A percentile compares a stretch with the other conserved stretches of the same genome.
phyloP scores from a whole-genome alignment of 2,113 vertebrate species.

The Laticauda laticaudata region DNA sequence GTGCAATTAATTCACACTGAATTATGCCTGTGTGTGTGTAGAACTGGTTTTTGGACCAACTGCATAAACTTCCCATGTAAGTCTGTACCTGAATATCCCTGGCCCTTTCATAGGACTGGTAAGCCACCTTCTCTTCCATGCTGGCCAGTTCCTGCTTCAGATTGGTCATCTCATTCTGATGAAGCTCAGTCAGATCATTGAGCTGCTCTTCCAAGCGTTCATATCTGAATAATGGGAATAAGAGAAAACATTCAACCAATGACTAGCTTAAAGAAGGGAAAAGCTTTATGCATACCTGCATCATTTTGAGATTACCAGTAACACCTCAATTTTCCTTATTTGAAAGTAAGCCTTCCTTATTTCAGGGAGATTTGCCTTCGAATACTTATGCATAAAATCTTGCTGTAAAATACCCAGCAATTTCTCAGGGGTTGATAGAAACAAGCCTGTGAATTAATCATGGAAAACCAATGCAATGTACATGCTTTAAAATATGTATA shows the following conservation, averaged over 20 bases:
- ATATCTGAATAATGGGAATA: conserved; percentile 70
- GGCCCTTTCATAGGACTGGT: conserved; percentile 96
- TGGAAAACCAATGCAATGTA: not conserved
- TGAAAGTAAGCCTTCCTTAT: not conserved
- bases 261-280: not conserved
- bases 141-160: conserved; percentile 98
- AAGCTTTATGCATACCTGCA: not conserved
- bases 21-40: not conserved
- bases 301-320: not conserved
- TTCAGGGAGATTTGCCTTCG: not conserved
- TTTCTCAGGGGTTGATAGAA: not conserved
- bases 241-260: not conserved
- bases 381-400: not conserved
- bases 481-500: not conserved
- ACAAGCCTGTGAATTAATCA: not conserved
- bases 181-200: conserved; percentile 94
- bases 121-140: conserved; percentile 99
- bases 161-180: conserved; percentile 98
- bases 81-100: conserved; percentile 92
- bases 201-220: conserved; percentile 97
- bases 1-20: not conserved
- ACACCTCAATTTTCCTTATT: not conserved
- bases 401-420: not conserved
- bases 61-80: rapidly evolving
- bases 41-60: too few species aligned